phyloP scores from a whole-genome alignment of 2,113 vertebrate species.

The Rhipidura dahli region DNA sequence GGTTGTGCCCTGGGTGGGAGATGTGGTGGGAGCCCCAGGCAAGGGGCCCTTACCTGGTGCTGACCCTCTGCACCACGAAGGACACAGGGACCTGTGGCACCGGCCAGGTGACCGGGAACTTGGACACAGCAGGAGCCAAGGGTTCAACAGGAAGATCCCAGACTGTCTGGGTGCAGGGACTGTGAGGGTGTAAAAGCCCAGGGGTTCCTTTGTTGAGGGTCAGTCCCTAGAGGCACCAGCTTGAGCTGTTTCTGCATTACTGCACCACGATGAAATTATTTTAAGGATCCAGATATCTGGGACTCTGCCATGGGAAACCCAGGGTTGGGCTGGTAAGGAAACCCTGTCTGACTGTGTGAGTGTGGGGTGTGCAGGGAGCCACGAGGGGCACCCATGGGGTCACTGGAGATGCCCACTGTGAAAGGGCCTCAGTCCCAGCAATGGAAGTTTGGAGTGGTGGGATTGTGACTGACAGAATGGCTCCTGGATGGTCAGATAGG shows the following conservation, averaged over 20 bases:
- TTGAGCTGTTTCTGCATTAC: not conserved
- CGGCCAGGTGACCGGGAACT: fast-evolving
- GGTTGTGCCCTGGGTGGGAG: not conserved
- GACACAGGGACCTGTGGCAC: not conserved
- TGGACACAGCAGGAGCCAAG: not conserved
- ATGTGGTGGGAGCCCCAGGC: not conserved
- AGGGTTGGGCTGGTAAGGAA: not conserved
- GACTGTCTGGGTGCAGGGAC: not conserved
- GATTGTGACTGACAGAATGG: not conserved
- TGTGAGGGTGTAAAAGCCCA: not conserved
- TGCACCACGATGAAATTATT: not conserved
- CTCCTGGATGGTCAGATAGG: not conserved
- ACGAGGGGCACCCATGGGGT: fast-evolving
- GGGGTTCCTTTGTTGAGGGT: not conserved
- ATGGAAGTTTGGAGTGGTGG: not conserved
- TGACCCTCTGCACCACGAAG: not conserved
- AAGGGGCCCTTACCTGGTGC: not conserved
- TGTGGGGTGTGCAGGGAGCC: not conserved
- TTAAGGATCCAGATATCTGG: not conserved
- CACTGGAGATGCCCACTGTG: fast-evolving
- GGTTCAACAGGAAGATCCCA: not conserved
- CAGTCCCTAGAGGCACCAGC: not conserved
- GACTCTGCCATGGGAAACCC: not conserved
- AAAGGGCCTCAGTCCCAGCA: not conserved
- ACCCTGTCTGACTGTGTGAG: not conserved